Conservation (phyloP, 1,140 invertebrate genomes). For the Goniozus legneri region DNA sequence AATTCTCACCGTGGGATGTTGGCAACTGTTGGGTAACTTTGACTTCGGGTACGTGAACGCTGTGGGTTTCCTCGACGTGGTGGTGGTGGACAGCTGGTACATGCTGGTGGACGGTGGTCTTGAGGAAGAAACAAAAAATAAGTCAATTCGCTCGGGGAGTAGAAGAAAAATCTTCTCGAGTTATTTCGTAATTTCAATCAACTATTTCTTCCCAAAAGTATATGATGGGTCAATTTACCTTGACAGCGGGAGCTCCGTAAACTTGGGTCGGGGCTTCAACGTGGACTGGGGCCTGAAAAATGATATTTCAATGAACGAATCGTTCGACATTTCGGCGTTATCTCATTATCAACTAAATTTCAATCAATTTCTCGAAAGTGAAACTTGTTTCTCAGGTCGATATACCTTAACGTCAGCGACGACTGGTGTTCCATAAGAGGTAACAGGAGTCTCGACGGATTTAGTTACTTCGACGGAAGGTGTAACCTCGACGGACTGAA, state of each 20-base stretch:
- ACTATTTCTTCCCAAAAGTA: too few relatives aligned
- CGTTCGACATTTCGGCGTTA: too few relatives aligned
- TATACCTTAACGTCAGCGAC: slow-evolving; percentile 1
- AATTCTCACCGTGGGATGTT: background rate
- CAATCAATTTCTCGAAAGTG: too few relatives aligned
- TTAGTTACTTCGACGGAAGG: background rate
- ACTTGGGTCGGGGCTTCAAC: background rate
- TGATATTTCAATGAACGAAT: too few relatives aligned
- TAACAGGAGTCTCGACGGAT: background rate
- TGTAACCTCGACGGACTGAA: too few relatives aligned
- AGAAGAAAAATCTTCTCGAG: too few relatives aligned
- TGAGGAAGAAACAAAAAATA: too few relatives aligned
- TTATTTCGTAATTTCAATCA: too few relatives aligned
- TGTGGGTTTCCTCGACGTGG: background rate
- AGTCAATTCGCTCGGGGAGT: too few relatives aligned
- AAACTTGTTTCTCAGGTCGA: background rate
- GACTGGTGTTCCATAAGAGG: slow-evolving; percentile 10
- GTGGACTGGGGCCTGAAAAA: slow-evolving; percentile 2
- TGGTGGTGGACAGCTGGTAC: too few relatives aligned
- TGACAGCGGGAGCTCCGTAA: slow-evolving; percentile 15
- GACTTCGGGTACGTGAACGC: background rate
- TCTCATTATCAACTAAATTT: too few relatives aligned
- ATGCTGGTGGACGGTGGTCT: too few relatives aligned
- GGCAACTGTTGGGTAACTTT: background rate
- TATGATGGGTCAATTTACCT: slow-evolving; percentile 2